Evolutionary conservation across 2,888 invertebrate genomes (phyloP).

Genomic region (Helicoverpa assulta): DNA sequence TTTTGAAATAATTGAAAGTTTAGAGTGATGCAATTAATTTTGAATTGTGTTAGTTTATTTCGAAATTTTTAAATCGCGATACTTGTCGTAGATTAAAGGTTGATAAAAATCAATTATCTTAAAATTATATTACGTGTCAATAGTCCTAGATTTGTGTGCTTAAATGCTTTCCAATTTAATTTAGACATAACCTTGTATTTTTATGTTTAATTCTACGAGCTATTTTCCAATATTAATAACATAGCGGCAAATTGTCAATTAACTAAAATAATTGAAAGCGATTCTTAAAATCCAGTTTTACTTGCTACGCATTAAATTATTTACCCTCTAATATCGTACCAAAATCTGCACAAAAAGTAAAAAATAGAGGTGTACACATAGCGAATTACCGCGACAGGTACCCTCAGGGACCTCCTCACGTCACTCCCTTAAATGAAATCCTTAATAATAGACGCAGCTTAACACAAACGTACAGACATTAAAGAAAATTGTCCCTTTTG

Average conservation of each 20-base stretch:
- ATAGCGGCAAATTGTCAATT: not conserved
- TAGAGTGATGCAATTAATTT: constrained; percentile 48
- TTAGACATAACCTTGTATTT: constrained; percentile 2
- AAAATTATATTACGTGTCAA: constrained; percentile 4
- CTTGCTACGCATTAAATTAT: constrained; percentile 9
- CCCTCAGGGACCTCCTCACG: constrained; percentile 79
- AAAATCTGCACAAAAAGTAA: constrained; percentile 78
- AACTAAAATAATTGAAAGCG: no score
- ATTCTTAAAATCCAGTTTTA: no score
- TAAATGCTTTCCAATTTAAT: constrained; percentile 19
- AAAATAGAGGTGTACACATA: constrained; percentile 77
- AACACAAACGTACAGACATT: constrained; percentile 75
- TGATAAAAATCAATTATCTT: constrained; percentile 16
- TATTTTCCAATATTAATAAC: not conserved
- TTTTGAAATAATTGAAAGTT: constrained; percentile 52
- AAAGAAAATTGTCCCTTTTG: constrained; percentile 76
- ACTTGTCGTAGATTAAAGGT: constrained; percentile 29
- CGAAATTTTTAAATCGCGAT: constrained; percentile 27
- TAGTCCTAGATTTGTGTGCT: constrained; percentile 8
- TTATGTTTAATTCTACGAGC: not conserved
- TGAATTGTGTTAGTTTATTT: constrained; percentile 33
- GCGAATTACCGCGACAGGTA: constrained; percentile 87
- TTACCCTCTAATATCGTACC: constrained; percentile 64
- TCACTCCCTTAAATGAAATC: constrained; percentile 85
- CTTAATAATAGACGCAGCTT: constrained; percentile 85